Evolutionary conservation across 2,888 invertebrate genomes (phyloP).

Genomic region (Dryomyza anilis): DNA sequence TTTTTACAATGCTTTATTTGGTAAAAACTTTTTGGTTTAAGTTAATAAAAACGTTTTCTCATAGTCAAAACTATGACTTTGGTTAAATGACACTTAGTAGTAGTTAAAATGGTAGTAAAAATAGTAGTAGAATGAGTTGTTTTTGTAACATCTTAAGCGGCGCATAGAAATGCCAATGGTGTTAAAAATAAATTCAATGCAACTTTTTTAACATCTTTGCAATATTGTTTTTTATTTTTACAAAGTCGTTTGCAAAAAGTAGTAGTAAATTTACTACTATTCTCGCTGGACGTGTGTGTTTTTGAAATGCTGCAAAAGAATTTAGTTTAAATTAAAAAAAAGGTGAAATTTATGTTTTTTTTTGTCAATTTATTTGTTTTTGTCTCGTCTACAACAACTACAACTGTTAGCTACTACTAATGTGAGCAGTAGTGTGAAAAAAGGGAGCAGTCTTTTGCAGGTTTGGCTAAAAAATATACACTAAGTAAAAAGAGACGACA

Average conservation of each 20-base stretch:
- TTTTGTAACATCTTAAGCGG: conserved; percentile 62
- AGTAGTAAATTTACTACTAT: not conserved
- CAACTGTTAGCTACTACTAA: too few relatives aligned
- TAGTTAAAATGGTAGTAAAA: not conserved
- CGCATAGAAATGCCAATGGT: conserved; percentile 79
- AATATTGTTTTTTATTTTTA: not conserved
- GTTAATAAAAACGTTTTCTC: too few relatives aligned
- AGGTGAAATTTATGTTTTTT: too few relatives aligned
- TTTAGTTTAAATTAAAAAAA: too few relatives aligned
- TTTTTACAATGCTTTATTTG: not conserved
- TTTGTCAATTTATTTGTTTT: too few relatives aligned
- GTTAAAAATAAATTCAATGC: conserved; percentile 76
- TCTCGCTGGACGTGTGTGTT: not conserved
- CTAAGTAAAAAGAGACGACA: too few relatives aligned
- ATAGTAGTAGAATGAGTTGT: not conserved
- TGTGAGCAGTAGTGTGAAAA: too few relatives aligned
- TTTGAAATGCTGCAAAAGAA: conserved; percentile 9
- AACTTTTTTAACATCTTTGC: conserved; percentile 71
- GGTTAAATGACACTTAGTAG: not conserved
- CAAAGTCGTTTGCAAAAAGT: not conserved
- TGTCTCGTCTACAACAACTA: too few relatives aligned
- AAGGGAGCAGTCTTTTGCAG: too few relatives aligned
- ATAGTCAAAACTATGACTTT: too few relatives aligned
- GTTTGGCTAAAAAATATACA: too few relatives aligned
- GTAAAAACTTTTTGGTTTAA: not conserved